phyloP scores from a whole-genome alignment of 2,797 vertebrate genomes.

The Micromesistius poutassou region DNA sequence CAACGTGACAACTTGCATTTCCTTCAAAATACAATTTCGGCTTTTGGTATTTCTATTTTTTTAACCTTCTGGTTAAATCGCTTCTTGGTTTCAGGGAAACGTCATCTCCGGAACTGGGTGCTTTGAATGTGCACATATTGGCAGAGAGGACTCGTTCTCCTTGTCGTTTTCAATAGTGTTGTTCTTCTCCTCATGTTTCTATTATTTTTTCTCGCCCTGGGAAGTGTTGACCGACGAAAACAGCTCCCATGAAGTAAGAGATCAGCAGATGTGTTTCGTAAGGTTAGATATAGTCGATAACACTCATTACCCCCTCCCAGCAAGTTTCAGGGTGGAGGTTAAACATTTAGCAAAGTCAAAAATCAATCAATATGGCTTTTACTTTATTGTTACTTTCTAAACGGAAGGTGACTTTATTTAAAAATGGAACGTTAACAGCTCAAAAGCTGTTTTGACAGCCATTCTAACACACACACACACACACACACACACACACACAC shows the following conservation, averaged over 20 bases:
- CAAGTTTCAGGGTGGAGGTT: neutral
- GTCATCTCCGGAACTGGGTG: neutral
- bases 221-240: neutral
- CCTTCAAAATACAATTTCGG: neutral
- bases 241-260: neutral
- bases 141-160: neutral
- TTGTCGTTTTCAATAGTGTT: neutral
- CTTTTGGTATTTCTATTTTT: neutral
- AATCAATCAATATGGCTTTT: neutral
- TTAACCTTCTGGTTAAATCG: neutral
- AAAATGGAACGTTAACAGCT: neutral
- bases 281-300: neutral
- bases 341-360: neutral
- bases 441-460: neutral
- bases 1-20: neutral
- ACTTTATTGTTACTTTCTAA: neutral
- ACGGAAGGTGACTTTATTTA: neutral
- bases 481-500: neutral
- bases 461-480: neutral
- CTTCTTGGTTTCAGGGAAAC: neutral
- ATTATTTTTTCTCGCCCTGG: neutral
- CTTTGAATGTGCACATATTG: neutral
- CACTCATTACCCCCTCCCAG: neutral
- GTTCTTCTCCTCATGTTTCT: neutral
- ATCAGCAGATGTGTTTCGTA: neutral